Evolutionary conservation across 2,113 vertebrate species (phyloP).

Genomic region (Romanogobio albipinnatus): DNA sequence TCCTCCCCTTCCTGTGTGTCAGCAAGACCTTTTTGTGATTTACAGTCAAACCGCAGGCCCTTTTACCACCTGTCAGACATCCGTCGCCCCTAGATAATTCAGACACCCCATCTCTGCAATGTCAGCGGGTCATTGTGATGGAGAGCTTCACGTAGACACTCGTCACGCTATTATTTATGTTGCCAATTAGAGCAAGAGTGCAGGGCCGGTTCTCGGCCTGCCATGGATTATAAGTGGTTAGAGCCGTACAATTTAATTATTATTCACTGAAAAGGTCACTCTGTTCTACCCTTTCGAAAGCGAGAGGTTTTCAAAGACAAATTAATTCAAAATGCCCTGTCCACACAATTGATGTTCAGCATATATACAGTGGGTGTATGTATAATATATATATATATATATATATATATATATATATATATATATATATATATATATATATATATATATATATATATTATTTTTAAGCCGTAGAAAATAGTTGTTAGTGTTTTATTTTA

Average conservation of each 20-base stretch:
- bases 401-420: too few relatives aligned
- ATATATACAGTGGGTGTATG: too few relatives aligned
- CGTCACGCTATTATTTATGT: constrained; percentile 45
- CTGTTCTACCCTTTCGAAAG: constrained; percentile 27
- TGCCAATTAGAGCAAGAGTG: constrained; percentile 48
- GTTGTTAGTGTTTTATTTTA: not conserved
- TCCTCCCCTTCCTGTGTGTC: not conserved
- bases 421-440: too few relatives aligned
- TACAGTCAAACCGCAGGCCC: constrained; percentile 34
- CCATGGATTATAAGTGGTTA: constrained; percentile 51
- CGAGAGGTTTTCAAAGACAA: constrained; percentile 21
- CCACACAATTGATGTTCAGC: constrained; percentile 11
- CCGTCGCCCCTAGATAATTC: constrained; percentile 42
- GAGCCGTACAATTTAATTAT: constrained; percentile 54
- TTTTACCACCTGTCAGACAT: constrained; percentile 42
- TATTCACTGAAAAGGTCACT: constrained; percentile 60
- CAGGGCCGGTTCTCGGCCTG: constrained; percentile 9
- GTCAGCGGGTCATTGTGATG: constrained; percentile 46
- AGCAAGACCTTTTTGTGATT: constrained; percentile 34
- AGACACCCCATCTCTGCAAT: constrained; percentile 34
- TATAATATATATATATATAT: too few relatives aligned
- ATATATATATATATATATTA: too few relatives aligned
- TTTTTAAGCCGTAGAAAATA: too few relatives aligned
- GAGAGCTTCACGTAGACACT: constrained; percentile 40
- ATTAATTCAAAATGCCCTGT: constrained; percentile 44